These are phyloP conservation scores for Rhopalosiphum maidis DNA, from an alignment of 1,140 invertebrate species.

Conservation along the genomic window DNA sequence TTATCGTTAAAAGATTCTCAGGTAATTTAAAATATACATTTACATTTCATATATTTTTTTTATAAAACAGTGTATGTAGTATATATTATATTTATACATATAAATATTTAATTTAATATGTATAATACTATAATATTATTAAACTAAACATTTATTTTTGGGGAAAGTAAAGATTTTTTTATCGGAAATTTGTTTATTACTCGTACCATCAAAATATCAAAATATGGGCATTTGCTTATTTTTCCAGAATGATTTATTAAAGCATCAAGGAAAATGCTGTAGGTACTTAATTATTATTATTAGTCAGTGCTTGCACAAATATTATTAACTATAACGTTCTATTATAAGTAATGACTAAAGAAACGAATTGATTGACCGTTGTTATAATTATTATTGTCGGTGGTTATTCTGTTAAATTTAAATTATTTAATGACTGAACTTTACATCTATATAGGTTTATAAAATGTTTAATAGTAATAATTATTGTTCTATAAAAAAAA, in stretches of 20 bases:
- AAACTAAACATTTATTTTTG: neutral
- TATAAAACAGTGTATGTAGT: neutral
- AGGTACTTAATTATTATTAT: neutral
- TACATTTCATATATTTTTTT: neutral
- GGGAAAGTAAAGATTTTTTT: neutral
- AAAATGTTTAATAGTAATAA: neutral
- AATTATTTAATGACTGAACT: neutral
- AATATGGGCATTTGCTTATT: neutral
- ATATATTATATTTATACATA: too few relatives aligned
- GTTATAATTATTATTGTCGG: neutral
- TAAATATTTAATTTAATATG: neutral
- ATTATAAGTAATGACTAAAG: neutral
- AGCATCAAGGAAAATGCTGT: too few relatives aligned
- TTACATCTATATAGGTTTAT: neutral
- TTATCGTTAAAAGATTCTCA: slow-evolving; percentile 95
- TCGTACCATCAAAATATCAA: neutral
- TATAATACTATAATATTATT: neutral
- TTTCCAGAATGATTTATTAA: neutral
- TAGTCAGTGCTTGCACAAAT: neutral
- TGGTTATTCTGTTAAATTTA: neutral
- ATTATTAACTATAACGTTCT: neutral
- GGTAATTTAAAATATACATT: slow-evolving; percentile 67
- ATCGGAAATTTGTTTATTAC: neutral
- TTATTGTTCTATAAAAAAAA: neutral
- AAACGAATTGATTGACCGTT: neutral